Evolutionary conservation across 2,113 vertebrate genomes (phyloP), one percentile per base, ranked within the genome.

Genomic region (Podilymbus podiceps): DNA sequence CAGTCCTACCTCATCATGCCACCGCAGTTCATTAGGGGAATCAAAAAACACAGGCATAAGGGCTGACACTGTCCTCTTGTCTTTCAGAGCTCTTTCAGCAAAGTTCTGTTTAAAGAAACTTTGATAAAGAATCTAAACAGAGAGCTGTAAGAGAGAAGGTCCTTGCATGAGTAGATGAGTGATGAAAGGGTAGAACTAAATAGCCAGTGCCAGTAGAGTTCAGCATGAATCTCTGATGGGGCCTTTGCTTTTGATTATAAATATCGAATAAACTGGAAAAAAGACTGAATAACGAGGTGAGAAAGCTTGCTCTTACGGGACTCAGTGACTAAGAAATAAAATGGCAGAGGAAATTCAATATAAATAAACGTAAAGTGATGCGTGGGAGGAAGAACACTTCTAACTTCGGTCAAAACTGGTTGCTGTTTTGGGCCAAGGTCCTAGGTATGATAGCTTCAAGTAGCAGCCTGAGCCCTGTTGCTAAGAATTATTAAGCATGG

Each of bases 401-500:
- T 84, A 25, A 14, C 50, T 55, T 64, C 0, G 0, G 35, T 58
- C 30, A 16, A 6, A 38, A 15, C 9, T 31, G 67, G 3, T 82
- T 52, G 47, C 53, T 62, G 55, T 16, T 50, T 38, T 23, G 78
- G 52, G 82, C 52, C 15, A 12, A 25, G 56, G 8, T 33, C 52
- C 42, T 2, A 2, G 42, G 19, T 23, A 3, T 6, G 78, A 13
- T 5, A 10, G 33, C 24, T 33, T 17, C 24, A 15, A 25, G 73
- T 2, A 16, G 50, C 75, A 69, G 67, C 13, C 52, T 62, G 60
- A 46, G 56, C 66, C 42, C 25, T 40, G 6, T 13, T 88, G 27
- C 13, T 35, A 19, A 25, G 47, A 67, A 1, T 33, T 47, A 17
- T 6, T 40, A 13, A 77, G 4, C 0, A 1, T 4, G 38, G 17